These are phyloP conservation scores for Pangasius krempfi DNA, from an alignment of 2,797 vertebrate species.

Conservation along the genomic window DNA sequence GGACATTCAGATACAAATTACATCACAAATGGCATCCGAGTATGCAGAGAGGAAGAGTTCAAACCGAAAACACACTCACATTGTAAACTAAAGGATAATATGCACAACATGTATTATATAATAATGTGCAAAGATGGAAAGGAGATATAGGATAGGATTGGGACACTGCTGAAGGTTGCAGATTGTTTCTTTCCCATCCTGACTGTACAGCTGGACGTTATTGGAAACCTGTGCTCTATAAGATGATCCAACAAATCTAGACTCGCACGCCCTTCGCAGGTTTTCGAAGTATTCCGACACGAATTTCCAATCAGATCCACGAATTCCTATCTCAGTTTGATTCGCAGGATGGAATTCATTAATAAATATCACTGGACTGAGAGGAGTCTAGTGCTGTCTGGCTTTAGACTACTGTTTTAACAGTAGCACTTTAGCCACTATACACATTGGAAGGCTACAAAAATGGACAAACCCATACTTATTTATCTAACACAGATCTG, in stretches of 20 bases:
- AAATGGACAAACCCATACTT: slow-evolving; percentile 64
- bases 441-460: slow-evolving; percentile 27
- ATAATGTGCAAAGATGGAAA: slow-evolving; percentile 60
- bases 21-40: slow-evolving; percentile 72
- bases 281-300: neutral
- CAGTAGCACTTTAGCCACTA: slow-evolving; percentile 12
- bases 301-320: neutral
- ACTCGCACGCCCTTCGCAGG: neutral
- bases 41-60: slow-evolving; percentile 71
- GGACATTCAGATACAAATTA: slow-evolving; percentile 81
- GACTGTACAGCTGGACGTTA: slow-evolving; percentile 43
- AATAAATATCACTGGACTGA: slow-evolving; percentile 9
- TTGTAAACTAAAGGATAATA: slow-evolving; percentile 70
- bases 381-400: neutral
- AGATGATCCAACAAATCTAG: slow-evolving; percentile 35
- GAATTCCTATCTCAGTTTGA: neutral
- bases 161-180: slow-evolving; percentile 38
- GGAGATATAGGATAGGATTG: slow-evolving; percentile 48
- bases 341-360: neutral
- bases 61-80: slow-evolving; percentile 62
- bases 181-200: slow-evolving; percentile 26
- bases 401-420: neutral
- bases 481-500: slow-evolving; percentile 35
- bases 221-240: slow-evolving; percentile 38
- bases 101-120: slow-evolving; percentile 57